phyloP scores from a whole-genome alignment of 2,888 invertebrate genomes.

The Lasioglossum vierecki region DNA sequence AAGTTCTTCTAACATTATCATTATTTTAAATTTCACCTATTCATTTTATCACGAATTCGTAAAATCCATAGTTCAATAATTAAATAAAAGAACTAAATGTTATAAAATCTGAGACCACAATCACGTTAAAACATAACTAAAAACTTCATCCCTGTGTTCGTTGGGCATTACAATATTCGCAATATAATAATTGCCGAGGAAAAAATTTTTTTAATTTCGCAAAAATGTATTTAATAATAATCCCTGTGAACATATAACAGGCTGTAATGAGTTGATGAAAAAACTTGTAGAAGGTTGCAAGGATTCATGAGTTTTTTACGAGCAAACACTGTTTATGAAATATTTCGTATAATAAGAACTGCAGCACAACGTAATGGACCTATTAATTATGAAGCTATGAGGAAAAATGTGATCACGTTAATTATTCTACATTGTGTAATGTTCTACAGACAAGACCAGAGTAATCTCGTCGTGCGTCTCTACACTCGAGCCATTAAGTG shows the following conservation, averaged over 20 bases:
- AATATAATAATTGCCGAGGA: not conserved
- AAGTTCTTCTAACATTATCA: not conserved
- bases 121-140: not conserved
- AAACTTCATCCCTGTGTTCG: not conserved
- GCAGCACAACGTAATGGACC: not conserved
- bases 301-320: not conserved
- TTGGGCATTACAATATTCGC: not conserved
- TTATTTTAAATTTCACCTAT: not conserved
- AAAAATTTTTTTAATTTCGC: not conserved
- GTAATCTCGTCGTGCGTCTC: not conserved
- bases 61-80: not conserved
- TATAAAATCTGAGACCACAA: not conserved
- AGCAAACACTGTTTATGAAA: not conserved
- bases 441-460: not conserved
- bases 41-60: not conserved
- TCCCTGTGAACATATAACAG: not conserved
- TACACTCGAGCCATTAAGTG: not conserved
- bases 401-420: not conserved
- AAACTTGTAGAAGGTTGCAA: too few species aligned
- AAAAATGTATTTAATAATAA: not conserved
- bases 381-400: not conserved
- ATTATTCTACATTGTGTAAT: not conserved
- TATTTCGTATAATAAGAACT: not conserved
- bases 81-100: not conserved
- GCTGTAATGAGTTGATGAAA: not conserved